Evolutionary conservation across 2,888 invertebrate genomes (phyloP).

Genomic region (Papilio demoleus): DNA sequence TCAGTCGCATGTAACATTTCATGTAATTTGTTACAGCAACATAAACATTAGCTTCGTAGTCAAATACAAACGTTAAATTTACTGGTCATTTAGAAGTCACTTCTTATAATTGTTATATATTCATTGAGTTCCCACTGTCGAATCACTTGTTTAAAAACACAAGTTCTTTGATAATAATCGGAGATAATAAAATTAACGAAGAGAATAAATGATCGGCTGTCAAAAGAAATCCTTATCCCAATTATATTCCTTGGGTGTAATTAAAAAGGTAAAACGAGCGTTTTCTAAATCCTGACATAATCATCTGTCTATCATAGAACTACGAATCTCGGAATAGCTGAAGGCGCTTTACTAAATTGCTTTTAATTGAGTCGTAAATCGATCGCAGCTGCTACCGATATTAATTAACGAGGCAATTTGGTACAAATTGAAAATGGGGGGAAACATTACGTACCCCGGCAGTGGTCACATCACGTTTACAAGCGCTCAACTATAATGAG

Average conservation of each 20-base stretch:
- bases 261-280: conserved; percentile 26
- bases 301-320: conserved; percentile 20
- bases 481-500: conserved; percentile 47
- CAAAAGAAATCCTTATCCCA: neutral
- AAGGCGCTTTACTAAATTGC: conserved; percentile 52
- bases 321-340: conserved; percentile 21
- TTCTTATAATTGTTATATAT: too few relatives aligned
- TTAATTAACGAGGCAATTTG: conserved; percentile 74
- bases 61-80: neutral
- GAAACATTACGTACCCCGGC: conserved; percentile 55
- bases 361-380: conserved; percentile 76
- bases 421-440: conserved; percentile 70
- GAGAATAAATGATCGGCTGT: neutral
- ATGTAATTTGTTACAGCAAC: neutral
- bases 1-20: neutral
- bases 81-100: too few relatives aligned
- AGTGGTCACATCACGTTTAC: conserved; percentile 51
- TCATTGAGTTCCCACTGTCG: too few relatives aligned
- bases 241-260: neutral
- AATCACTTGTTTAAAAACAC: too few relatives aligned
- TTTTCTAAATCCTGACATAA: conserved; percentile 19
- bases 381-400: conserved; percentile 69
- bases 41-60: neutral
- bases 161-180: too few relatives aligned
- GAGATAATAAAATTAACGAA: too few relatives aligned